Evolutionary conservation across 2,113 vertebrate genomes (phyloP), one percentile per base, ranked within the genome.

Genomic region (Notothenia rossii): DNA sequence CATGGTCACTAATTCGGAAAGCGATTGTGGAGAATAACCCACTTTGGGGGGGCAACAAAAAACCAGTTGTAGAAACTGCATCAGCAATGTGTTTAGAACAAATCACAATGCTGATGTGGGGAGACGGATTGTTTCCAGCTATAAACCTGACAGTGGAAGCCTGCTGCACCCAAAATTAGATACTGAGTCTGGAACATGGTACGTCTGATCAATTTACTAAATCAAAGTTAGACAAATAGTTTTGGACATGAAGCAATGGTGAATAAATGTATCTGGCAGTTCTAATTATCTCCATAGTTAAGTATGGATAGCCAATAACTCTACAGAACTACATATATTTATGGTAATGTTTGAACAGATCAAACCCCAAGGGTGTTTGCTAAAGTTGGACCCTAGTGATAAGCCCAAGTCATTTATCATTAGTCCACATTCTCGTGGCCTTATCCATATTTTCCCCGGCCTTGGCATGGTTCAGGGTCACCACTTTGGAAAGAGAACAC

Each of bases 101-200:
- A 71, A 59, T 20, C n/a, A 36, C 43, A 68, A n/a, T 13, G 36
- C 64, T 56, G 46, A 69, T 49, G 51, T 50, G 53, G 25, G 45
- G 14, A 68, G 62, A 70, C n/a, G 45, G 49, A 60, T 65, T 5
- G 10, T 79, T 59, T 74, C 61, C 20, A 70, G 74, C 43, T 5
- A 8, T 40, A 63, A 69, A 68, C 40, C 61, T 53, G 62, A 62
- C 50, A 85, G 43, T 11, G 15, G 46, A 72, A 36, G 40, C 15
- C 53, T 40, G 68, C 33, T 50, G 20, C 33, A 56, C 63, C 65
- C 18, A 50, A 56, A 55, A 77, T 46, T 15, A 69, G 40, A 64
- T 40, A 69, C 60, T 22, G 43, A 72, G 55, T 48, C 56, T 54
- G 17, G 22, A 75, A 43, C 36, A 22, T 25, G 43, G 20, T 33